These are phyloP conservation scores for Ibidorhyncha struthersii DNA, from an alignment of 2,113 vertebrate species.

Conservation along the genomic window DNA sequence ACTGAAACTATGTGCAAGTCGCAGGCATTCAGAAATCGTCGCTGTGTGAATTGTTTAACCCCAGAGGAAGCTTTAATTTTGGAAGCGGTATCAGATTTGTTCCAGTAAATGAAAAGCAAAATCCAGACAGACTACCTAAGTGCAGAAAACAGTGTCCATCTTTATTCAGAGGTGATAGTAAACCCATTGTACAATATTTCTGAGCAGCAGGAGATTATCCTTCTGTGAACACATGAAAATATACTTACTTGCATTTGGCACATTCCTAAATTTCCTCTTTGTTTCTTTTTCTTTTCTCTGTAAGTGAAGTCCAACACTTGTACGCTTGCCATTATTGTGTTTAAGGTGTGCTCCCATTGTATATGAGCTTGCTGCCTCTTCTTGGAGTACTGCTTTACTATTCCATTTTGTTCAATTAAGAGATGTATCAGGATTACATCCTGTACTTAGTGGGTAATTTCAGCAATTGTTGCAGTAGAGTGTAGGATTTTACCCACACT, in stretches of 20 bases:
- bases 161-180: background rate
- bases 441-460: background rate
- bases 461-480: background rate
- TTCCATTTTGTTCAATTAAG: background rate
- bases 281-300: background rate
- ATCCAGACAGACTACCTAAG: background rate
- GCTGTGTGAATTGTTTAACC: background rate
- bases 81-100: background rate
- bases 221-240: background rate
- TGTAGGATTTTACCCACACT: background rate
- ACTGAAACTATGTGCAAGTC: background rate
- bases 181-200: fast-evolving
- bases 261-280: background rate
- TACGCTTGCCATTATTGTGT: fast-evolving
- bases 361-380: background rate
- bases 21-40: background rate
- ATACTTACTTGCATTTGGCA: background rate
- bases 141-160: background rate
- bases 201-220: background rate
- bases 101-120: conserved; percentile 28
- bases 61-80: background rate
- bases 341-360: background rate
- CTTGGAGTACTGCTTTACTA: background rate
- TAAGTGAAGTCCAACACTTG: background rate
- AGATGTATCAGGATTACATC: fast-evolving